These are phyloP conservation scores for Platichthys stellatus DNA, from an alignment of 2,113 vertebrate genomes.

Conservation along the genomic window DNA sequence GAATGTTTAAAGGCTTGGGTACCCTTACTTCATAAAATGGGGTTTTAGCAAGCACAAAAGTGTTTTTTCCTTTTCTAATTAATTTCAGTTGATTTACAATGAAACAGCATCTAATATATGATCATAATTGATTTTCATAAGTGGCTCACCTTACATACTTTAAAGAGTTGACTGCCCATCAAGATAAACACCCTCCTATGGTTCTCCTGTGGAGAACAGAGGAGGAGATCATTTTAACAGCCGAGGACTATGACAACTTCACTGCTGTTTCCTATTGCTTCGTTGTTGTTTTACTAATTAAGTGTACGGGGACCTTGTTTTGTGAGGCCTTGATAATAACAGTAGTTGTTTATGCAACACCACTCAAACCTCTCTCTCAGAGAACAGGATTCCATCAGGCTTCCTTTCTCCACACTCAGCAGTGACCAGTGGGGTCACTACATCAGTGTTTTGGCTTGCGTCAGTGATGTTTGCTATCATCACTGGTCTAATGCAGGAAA, in stretches of 20 bases:
- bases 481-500: neutral
- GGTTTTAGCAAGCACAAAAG: neutral
- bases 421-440: neutral
- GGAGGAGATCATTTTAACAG: neutral
- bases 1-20: too few relatives aligned
- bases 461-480: neutral
- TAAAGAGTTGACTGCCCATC: too few relatives aligned
- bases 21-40: neutral
- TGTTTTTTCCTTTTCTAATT: neutral
- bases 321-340: neutral
- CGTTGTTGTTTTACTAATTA: neutral
- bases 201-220: too few relatives aligned
- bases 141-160: too few relatives aligned
- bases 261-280: neutral
- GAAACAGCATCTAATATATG: neutral
- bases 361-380: neutral
- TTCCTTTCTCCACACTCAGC: neutral
- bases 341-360: constrained; percentile 12
- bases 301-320: constrained; percentile 1
- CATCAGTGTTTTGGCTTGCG: neutral
- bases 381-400: neutral
- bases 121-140: neutral
- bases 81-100: neutral
- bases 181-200: too few relatives aligned
- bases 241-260: neutral